Evolutionary conservation across 2,113 vertebrate genomes (phyloP).

Genomic region (Alligator sinensis): DNA sequence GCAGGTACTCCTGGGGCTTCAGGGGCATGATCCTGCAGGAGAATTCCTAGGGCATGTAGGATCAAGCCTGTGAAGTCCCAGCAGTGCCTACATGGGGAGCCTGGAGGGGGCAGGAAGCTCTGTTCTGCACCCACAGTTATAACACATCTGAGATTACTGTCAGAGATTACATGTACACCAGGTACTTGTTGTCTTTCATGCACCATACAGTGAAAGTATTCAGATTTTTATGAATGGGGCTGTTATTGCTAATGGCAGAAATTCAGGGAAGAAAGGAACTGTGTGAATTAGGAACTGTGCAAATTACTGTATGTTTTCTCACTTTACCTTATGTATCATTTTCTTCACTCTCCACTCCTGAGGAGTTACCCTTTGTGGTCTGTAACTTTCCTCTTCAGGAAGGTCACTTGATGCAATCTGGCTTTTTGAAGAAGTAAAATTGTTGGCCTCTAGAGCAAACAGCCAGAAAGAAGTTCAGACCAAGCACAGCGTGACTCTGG

Average conservation of each 20-base stretch:
- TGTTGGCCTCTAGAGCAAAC: background rate
- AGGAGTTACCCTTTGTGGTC: background rate
- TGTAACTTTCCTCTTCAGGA: background rate
- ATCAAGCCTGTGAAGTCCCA: background rate
- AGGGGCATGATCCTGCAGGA: no score
- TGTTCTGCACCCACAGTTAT: background rate
- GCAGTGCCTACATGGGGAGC: no score
- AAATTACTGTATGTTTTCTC: background rate
- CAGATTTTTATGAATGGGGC: background rate
- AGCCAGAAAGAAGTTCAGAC: fast-evolving
- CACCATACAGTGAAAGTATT: background rate
- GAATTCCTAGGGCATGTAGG: no score
- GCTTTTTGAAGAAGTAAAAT: background rate
- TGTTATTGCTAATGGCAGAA: background rate
- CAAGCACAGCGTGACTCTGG: background rate
- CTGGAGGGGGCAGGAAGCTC: no score
- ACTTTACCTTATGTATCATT: background rate
- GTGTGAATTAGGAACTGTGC: fast-evolving
- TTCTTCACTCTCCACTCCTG: background rate
- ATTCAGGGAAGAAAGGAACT: background rate
- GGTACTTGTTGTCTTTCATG: background rate
- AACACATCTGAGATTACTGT: background rate
- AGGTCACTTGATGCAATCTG: background rate
- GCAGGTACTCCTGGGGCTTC: no score
- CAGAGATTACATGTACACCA: background rate